phyloP scores from a whole-genome alignment of 64 coral and sea anemone species.

The Astreopora myriophthalma region DNA sequence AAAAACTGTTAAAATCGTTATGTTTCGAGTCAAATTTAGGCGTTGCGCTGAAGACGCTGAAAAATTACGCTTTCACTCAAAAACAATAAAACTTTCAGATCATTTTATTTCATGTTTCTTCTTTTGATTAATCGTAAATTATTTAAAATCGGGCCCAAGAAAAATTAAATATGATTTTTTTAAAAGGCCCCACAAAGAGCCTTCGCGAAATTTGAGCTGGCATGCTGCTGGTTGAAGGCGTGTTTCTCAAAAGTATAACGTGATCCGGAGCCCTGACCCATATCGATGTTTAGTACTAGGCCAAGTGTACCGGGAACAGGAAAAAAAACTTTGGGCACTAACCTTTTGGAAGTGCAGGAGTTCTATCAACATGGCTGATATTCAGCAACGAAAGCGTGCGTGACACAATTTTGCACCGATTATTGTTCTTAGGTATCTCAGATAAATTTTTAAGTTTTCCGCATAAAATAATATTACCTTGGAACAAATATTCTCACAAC shows the following conservation, averaged over 20 bases:
- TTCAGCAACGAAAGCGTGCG: neutral
- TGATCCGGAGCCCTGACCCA: neutral
- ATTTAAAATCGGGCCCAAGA: neutral
- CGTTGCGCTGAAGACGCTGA: too few species aligned
- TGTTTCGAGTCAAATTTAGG: too few species aligned
- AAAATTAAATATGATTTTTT: too few species aligned
- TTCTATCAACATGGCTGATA: neutral
- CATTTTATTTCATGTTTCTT: neutral
- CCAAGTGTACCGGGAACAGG: neutral
- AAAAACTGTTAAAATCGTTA: neutral
- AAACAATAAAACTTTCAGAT: neutral
- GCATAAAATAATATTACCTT: too few species aligned
- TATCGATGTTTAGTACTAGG: constrained; percentile 25
- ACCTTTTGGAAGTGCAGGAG: neutral
- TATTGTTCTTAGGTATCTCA: too few species aligned
- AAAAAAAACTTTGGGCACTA: constrained; percentile 17
- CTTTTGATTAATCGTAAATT: neutral
- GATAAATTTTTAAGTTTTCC: too few species aligned
- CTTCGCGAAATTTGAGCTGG: too few species aligned
- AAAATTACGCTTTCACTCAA: neutral
- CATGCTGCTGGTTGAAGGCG: too few species aligned
- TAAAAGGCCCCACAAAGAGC: too few species aligned
- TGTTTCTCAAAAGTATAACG: neutral
- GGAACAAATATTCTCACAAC: too few species aligned
- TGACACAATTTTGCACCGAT: too few species aligned